Evolutionary conservation across 2,888 invertebrate genomes (phyloP).

Genomic region (Criorhina ranunculi): DNA sequence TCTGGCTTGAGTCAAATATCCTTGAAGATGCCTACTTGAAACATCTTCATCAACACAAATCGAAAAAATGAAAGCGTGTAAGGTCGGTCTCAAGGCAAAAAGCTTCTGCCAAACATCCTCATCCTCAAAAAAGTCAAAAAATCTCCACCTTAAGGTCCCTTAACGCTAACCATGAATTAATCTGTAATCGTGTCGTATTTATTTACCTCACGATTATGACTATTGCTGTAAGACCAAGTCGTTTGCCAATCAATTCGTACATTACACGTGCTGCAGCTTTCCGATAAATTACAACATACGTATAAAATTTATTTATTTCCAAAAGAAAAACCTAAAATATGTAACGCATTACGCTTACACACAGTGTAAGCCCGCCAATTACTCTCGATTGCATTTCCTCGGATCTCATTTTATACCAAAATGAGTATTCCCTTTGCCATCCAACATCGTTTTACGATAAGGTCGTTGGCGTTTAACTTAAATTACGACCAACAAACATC

Average conservation of each 20-base stretch:
- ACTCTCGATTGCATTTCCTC: slow-evolving; percentile 45
- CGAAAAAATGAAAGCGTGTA: too few species aligned
- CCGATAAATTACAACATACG: not conserved
- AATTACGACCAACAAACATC: slow-evolving; percentile 39
- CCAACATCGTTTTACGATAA: slow-evolving; percentile 32
- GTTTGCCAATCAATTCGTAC: not conserved
- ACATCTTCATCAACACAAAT: too few species aligned
- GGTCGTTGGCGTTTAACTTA: slow-evolving; percentile 51
- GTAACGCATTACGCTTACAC: not conserved
- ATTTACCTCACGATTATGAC: not conserved
- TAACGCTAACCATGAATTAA: not conserved
- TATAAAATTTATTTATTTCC: slow-evolving; percentile 2
- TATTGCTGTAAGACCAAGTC: too few species aligned
- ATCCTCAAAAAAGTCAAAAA: too few species aligned
- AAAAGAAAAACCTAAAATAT: not conserved
- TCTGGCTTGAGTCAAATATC: too few species aligned
- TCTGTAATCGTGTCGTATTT: not conserved
- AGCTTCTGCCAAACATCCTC: too few species aligned
- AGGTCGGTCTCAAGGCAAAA: too few species aligned
- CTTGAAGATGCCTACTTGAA: too few species aligned
- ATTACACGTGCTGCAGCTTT: not conserved
- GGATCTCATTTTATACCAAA: slow-evolving; percentile 24
- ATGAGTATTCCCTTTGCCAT: slow-evolving; percentile 7
- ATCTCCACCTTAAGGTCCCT: too few species aligned
- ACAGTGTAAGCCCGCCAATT: slow-evolving; percentile 34